Evolutionary conservation across 2,113 vertebrate genomes (phyloP).

Genomic region (Bostrychus sinensis): DNA sequence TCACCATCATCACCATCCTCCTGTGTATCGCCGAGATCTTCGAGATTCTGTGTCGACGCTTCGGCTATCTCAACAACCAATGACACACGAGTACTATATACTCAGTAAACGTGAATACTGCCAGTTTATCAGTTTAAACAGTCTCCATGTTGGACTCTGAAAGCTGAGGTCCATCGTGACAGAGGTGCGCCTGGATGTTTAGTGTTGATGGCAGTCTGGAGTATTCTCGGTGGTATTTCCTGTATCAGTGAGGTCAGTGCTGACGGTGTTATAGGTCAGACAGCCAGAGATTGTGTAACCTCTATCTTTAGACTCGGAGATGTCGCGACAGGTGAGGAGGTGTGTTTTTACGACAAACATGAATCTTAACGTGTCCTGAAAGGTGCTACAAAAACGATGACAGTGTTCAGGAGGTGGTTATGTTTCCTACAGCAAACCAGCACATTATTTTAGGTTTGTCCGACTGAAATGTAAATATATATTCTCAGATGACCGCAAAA

Average conservation of each 20-base stretch:
- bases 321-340: slow-evolving; percentile 8
- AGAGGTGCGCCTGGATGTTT: slow-evolving; percentile 26
- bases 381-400: slow-evolving; percentile 15
- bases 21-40: slow-evolving; percentile 86
- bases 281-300: slow-evolving; percentile 37
- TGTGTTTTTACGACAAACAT: neutral
- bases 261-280: too few relatives aligned
- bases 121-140: slow-evolving; percentile 25
- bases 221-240: slow-evolving; percentile 37
- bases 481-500: too few relatives aligned
- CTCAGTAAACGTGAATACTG: slow-evolving; percentile 11
- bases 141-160: slow-evolving; percentile 34
- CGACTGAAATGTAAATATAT: too few relatives aligned
- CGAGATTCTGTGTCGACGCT: slow-evolving; percentile 84
- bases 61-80: slow-evolving; percentile 81
- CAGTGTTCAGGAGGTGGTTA: neutral
- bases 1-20: slow-evolving; percentile 86
- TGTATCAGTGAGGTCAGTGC: slow-evolving; percentile 44
- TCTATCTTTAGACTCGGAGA: slow-evolving; percentile 30
- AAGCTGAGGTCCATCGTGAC: slow-evolving; percentile 33
- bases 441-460: too few relatives aligned
- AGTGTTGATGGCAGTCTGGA: slow-evolving; percentile 35
- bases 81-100: slow-evolving; percentile 49
- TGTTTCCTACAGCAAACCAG: neutral
- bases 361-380: neutral